Evolutionary conservation across 2,888 invertebrate species (phyloP).

Genomic region (Oxycera nigricornis): DNA sequence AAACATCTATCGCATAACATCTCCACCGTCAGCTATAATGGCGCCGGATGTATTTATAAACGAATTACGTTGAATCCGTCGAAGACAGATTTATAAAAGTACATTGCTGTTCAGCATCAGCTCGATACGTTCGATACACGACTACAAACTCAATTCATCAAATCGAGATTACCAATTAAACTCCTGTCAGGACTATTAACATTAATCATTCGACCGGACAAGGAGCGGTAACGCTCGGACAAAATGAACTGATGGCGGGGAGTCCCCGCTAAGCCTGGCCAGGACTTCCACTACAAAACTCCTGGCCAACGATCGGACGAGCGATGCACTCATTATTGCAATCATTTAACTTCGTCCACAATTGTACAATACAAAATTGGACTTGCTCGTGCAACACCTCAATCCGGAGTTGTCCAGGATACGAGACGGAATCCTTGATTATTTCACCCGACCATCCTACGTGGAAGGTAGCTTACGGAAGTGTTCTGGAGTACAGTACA

Average conservation of each 20-base stretch:
- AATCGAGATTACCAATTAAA: slow-evolving; percentile 40
- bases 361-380: background rate
- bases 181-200: slow-evolving; percentile 39
- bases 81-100: slow-evolving; percentile 28
- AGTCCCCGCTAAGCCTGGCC: background rate
- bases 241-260: background rate
- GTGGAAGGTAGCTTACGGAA: background rate
- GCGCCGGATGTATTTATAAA: background rate
- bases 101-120: background rate
- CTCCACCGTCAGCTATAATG: background rate
- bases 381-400: background rate
- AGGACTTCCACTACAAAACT: background rate
- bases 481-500: background rate
- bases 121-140: background rate
- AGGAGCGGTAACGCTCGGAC: slow-evolving; percentile 7
- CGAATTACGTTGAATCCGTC: background rate
- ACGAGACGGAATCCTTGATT: background rate
- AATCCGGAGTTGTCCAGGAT: background rate
- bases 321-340: slow-evolving; percentile 36
- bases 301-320: background rate
- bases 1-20: background rate
- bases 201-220: slow-evolving; percentile 31
- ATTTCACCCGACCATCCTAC: background rate
- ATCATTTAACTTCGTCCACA: slow-evolving; percentile 19
- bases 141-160: slow-evolving; percentile 34